These are phyloP conservation scores for Drosophila mercatorum DNA, from an alignment of 2,888 invertebrate species.

Conservation along the genomic window DNA sequence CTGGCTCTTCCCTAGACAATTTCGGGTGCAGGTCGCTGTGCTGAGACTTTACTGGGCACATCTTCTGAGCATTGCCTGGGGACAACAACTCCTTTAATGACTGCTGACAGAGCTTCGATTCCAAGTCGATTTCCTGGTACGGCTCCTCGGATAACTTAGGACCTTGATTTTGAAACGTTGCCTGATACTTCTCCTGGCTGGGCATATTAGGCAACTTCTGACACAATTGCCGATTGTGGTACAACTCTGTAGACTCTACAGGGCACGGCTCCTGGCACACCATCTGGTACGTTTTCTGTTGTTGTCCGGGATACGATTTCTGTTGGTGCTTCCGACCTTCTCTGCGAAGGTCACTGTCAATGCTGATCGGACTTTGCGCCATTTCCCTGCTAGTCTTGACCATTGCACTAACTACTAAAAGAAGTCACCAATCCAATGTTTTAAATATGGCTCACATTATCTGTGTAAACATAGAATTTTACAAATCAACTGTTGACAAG, in stretches of 20 bases:
- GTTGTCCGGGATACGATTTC: not conserved
- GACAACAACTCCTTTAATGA: not conserved
- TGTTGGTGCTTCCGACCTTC: not conserved
- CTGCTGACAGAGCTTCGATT: not conserved
- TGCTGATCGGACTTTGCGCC: not conserved
- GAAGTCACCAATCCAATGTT: not conserved
- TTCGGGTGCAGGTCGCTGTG: not conserved
- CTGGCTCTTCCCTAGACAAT: not conserved
- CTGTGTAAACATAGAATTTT: not conserved
- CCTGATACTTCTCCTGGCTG: not conserved
- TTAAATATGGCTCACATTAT: not conserved
- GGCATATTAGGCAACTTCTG: not conserved
- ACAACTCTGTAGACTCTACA: not conserved
- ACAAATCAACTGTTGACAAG: not conserved
- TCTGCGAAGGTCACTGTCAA: not conserved
- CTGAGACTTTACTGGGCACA: too few relatives aligned
- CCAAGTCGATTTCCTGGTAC: not conserved
- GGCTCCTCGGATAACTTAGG: not conserved
- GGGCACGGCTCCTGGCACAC: not conserved
- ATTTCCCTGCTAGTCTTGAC: not conserved
- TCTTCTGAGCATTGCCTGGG: not conserved
- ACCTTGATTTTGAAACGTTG: not conserved
- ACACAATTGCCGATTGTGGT: not conserved
- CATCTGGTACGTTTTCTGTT: not conserved
- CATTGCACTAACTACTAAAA: not conserved